A percentile compares a stretch with the other conserved stretches of the same genome.
Evolutionary conservation across 2,797 vertebrate genomes (phyloP).

Genomic region (Argyrosomus regius): DNA sequence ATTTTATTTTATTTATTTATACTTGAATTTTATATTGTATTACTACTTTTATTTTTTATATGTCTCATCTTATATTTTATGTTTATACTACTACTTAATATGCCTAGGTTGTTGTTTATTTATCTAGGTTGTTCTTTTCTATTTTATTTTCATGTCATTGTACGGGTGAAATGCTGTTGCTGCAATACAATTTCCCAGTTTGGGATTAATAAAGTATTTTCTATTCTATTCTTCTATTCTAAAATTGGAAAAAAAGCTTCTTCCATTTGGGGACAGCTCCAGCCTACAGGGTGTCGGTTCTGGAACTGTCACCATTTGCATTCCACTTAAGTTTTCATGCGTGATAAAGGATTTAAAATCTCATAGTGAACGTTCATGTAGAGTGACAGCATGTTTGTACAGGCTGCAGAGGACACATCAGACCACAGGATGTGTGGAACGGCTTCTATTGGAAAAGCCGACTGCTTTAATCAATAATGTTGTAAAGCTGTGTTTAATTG

Average conservation of each 20-base stretch:
- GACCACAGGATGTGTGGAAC: conserved; percentile 7
- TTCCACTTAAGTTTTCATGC: neutral
- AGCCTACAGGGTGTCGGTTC: neutral
- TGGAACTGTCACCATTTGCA: neutral
- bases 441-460: neutral
- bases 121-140: too few species aligned
- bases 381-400: conserved; percentile 7
- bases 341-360: neutral
- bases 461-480: conserved; percentile 12
- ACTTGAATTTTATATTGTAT: too few species aligned
- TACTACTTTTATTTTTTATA: too few species aligned
- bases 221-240: too few species aligned
- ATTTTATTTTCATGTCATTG: too few species aligned
- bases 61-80: too few species aligned
- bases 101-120: too few species aligned
- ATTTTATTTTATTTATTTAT: too few species aligned
- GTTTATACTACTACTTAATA: too few species aligned
- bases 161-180: too few species aligned
- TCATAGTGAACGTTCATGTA: neutral
- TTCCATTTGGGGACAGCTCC: neutral
- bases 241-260: neutral
- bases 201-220: too few species aligned
- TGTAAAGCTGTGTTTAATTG: conserved; percentile 24
- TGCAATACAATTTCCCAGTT: too few species aligned
- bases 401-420: neutral